Evolutionary conservation across 2,113 vertebrate genomes (phyloP).

Genomic region (Syrmaticus mikado): DNA sequence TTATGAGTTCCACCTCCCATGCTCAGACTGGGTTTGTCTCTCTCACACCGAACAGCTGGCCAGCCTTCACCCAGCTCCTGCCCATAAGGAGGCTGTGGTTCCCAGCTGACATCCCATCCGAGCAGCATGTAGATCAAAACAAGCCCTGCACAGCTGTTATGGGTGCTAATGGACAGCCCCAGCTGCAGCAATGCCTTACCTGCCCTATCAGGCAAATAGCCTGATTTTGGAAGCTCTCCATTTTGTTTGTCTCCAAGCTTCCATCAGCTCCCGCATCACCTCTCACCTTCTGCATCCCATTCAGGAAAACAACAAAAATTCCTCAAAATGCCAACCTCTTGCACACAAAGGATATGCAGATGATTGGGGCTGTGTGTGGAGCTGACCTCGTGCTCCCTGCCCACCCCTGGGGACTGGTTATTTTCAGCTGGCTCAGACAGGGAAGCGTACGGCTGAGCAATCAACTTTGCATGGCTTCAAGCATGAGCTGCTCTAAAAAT

Average conservation of each 20-base stretch:
- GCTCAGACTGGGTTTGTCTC: background rate
- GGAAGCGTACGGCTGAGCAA: background rate
- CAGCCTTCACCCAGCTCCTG: background rate
- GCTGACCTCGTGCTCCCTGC: background rate
- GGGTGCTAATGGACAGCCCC: background rate
- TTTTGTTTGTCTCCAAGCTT: background rate
- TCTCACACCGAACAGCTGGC: background rate
- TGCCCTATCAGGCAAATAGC: rapidly evolving
- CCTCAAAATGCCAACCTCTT: background rate
- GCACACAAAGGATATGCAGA: rapidly evolving
- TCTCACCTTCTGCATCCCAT: background rate
- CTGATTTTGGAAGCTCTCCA: background rate
- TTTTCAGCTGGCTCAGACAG: background rate
- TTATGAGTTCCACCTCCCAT: background rate
- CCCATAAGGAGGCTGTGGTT: background rate
- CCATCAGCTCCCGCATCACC: background rate
- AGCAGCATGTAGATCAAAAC: rapidly evolving
- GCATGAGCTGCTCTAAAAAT: slow-evolving; percentile 8
- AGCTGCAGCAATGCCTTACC: background rate
- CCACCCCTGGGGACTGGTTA: background rate
- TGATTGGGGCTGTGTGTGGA: rapidly evolving
- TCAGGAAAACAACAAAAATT: background rate
- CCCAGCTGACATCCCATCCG: background rate
- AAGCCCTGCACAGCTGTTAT: rapidly evolving
- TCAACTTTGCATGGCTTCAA: background rate